Conservation (phyloP, 2,888 invertebrate genomes). For the Neoscelio sp. region DNA sequence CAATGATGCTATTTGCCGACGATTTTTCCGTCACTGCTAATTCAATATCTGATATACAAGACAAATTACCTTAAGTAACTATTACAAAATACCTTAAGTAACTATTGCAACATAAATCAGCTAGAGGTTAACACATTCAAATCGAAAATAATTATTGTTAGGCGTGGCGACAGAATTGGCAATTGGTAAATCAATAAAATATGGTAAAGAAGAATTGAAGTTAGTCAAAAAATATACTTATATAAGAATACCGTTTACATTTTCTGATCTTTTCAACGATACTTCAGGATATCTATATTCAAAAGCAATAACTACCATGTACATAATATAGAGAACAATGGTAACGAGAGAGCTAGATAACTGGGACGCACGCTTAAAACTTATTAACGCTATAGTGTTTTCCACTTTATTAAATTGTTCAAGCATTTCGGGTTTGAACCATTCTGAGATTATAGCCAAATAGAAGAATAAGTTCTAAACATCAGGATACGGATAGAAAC, state of each 20-base stretch:
- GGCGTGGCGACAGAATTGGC: background rate
- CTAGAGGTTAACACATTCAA: background rate
- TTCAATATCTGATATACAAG: background rate
- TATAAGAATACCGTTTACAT: conserved; percentile 24
- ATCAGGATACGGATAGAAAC: background rate
- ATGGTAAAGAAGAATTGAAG: background rate
- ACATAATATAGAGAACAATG: conserved; percentile 16
- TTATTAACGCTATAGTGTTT: background rate
- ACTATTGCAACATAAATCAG: background rate
- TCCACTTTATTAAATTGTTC: background rate
- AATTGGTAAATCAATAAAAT: conserved; percentile 2
- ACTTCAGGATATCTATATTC: background rate
- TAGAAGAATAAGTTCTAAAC: no score
- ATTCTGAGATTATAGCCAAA: background rate
- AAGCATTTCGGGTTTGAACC: background rate
- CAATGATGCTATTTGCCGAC: background rate
- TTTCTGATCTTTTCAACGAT: background rate
- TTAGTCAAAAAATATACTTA: conserved; percentile 34
- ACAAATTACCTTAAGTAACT: background rate
- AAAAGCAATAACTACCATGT: conserved; percentile 11
- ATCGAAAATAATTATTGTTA: background rate
- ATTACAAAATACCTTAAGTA: background rate
- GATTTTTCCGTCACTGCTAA: background rate
- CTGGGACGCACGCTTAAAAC: conserved; percentile 8
- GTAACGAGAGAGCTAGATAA: background rate